Conservation (phyloP, 2,113 vertebrate genomes). For the Elephantulus edwardii region DNA sequence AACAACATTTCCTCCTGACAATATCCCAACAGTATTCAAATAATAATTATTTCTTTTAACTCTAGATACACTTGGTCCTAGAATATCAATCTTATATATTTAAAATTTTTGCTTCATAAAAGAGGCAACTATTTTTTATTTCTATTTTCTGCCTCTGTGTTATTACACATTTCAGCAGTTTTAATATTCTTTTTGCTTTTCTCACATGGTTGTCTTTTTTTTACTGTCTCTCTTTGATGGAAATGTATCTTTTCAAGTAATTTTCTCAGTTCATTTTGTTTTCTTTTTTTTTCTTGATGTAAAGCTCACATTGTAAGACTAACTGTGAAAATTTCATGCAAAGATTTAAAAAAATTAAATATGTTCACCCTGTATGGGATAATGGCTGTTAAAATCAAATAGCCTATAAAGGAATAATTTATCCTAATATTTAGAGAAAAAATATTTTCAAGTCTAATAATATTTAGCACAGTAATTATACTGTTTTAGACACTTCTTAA, state of each 20-base stretch:
- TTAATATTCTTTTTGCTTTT: not conserved
- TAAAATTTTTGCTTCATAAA: not conserved
- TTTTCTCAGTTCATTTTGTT: not conserved
- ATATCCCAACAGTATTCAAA: not conserved
- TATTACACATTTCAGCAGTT: not conserved
- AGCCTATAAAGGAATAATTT: not conserved
- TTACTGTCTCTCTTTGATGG: not conserved
- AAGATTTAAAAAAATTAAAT: not conserved
- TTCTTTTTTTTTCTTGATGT: not conserved
- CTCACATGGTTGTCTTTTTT: not conserved
- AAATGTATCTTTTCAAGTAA: constrained; percentile 10
- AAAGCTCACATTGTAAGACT: not conserved
- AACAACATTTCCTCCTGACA: no score
- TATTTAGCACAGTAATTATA: not conserved
- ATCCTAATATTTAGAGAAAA: not conserved
- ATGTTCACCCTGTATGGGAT: not conserved
- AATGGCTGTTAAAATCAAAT: not conserved
- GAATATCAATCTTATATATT: not conserved
- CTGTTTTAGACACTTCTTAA: not conserved
- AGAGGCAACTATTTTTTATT: not conserved
- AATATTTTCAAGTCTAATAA: not conserved
- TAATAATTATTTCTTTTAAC: not conserved
- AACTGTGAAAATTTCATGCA: not conserved
- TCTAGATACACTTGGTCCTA: not conserved
- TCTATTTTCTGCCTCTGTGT: not conserved